Conservation (phyloP, 1,140 invertebrate genomes). For the Drosophila funebris region DNA sequence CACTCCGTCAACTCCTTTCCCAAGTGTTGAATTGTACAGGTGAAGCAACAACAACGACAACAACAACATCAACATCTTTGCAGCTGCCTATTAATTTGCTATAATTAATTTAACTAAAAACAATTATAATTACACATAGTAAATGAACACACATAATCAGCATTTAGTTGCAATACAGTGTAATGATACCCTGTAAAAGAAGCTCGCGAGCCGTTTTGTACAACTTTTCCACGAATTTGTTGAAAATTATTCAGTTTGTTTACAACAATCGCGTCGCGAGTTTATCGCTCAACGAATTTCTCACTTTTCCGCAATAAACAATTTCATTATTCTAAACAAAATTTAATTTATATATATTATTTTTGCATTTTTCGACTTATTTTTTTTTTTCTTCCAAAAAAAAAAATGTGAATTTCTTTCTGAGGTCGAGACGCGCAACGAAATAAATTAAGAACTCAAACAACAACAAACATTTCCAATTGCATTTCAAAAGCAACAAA, state of each 20-base stretch:
- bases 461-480: constrained; percentile 56
- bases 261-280: constrained; percentile 25
- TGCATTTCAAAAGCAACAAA: constrained; percentile 63
- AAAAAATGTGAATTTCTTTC: not conserved
- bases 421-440: constrained; percentile 26
- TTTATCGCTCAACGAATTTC: constrained; percentile 33
- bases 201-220: constrained; percentile 39
- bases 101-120: constrained; percentile 12
- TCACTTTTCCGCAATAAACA: constrained; percentile 19
- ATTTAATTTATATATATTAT: not conserved
- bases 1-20: too few species aligned
- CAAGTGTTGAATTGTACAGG: too few species aligned
- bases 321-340: not conserved
- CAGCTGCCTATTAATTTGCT: constrained; percentile 1
- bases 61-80: constrained; percentile 9
- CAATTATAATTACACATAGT: constrained; percentile 52
- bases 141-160: constrained; percentile 64
- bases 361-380: too few species aligned
- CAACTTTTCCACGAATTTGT: constrained; percentile 27
- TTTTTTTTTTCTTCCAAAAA: not conserved
- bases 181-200: constrained; percentile 44
- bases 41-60: not conserved
- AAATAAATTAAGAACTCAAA: constrained; percentile 23
- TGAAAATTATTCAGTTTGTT: constrained; percentile 16
- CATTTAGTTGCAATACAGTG: constrained; percentile 63